Conservation (phyloP, 2,797 vertebrate species). For the Paguma larvata region DNA sequence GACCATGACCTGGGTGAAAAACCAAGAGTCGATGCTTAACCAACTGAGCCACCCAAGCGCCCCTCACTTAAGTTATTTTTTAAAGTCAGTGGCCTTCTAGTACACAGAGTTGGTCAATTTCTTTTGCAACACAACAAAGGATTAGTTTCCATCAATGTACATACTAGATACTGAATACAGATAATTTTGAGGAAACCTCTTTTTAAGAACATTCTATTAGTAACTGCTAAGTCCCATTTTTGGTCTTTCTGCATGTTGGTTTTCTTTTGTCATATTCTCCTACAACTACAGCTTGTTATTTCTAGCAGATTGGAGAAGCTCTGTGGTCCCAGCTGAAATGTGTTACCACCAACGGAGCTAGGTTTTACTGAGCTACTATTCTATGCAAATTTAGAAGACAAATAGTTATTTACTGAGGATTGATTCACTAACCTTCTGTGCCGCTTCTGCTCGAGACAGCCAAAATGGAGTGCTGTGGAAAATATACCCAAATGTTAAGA, state of each 20-base stretch:
- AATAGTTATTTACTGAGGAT: not conserved
- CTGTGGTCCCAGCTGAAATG: not conserved
- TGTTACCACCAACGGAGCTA: not conserved
- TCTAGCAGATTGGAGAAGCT: not conserved
- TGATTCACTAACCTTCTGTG: not conserved
- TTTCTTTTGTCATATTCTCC: not conserved
- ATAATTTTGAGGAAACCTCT: not conserved
- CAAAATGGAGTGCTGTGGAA: not conserved
- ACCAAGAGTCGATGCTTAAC: too few species aligned
- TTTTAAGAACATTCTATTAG: not conserved
- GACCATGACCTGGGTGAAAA: too few species aligned
- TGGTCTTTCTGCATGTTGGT: not conserved
- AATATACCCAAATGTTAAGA: slow-evolving; percentile 12
- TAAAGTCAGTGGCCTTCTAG: not conserved
- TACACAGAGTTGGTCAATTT: not conserved
- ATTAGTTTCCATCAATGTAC: not conserved
- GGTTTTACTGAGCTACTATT: not conserved
- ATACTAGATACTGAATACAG: not conserved
- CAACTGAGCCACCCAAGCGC: too few species aligned
- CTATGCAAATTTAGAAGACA: not conserved
- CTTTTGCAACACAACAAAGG: slow-evolving; percentile 2
- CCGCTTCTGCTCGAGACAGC: not conserved
- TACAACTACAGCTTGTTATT: not conserved
- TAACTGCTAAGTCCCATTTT: not conserved
- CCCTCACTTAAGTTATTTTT: not conserved